A percentile compares a stretch with the other conserved stretches of the same genome.
Evolutionary conservation across 2,113 vertebrate genomes (phyloP).

Genomic region (Gavia stellata): DNA sequence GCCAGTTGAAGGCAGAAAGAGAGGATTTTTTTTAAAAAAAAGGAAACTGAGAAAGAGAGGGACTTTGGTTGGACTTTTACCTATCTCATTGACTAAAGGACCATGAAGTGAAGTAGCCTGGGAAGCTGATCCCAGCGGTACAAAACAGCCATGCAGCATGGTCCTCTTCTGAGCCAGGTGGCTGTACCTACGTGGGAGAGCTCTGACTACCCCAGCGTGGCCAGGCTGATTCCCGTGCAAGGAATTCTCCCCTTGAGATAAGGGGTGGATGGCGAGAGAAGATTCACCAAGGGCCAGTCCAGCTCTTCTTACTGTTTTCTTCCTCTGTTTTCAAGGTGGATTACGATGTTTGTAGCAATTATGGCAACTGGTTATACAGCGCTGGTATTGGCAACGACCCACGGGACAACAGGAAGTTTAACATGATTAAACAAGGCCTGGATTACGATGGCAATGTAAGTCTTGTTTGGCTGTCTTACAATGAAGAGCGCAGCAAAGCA

Average conservation of each 20-base stretch:
- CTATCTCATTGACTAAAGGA: neutral
- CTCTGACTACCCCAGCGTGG: neutral
- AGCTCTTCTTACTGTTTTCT: neutral
- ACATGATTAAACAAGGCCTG: constrained; percentile 82
- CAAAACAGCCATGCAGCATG: neutral
- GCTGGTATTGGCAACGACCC: constrained; percentile 82
- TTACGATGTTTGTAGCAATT: constrained; percentile 81
- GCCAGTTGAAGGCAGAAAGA: neutral
- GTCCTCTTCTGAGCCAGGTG: neutral
- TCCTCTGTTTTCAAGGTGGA: constrained; percentile 69
- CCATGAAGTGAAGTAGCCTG: neutral
- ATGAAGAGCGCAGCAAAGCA: neutral
- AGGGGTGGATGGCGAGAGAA: neutral
- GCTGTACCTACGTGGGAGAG: neutral
- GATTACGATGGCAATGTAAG: constrained; percentile 77
- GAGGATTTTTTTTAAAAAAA: neutral
- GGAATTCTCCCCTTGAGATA: neutral
- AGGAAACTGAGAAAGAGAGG: neutral
- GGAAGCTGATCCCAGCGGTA: neutral
- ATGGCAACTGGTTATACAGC: constrained; percentile 83
- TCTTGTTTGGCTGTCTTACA: neutral
- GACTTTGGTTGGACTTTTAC: neutral
- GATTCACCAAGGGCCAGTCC: neutral
- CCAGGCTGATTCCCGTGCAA: neutral
- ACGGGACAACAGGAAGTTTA: constrained; percentile 81